These are phyloP conservation scores for Anorthoa munda DNA, from an alignment of 2,888 invertebrate genomes.

Conservation along the genomic window DNA sequence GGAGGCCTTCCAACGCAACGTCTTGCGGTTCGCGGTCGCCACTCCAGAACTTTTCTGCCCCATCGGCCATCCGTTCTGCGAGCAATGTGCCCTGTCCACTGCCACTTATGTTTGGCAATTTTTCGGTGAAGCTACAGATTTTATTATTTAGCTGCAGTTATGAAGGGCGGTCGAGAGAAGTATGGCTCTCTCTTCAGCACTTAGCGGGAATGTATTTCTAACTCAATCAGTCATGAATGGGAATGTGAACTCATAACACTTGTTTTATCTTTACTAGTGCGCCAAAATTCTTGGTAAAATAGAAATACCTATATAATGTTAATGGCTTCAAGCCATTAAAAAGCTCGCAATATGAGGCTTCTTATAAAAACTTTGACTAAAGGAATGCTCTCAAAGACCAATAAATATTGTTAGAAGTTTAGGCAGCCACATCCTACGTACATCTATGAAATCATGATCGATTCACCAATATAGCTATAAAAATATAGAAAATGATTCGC, in stretches of 20 bases:
- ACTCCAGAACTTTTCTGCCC: no score
- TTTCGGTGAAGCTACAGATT: neutral
- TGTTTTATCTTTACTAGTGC: neutral
- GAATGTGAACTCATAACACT: neutral
- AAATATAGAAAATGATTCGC: constrained; percentile 11
- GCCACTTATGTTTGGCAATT: no score
- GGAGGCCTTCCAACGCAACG: no score
- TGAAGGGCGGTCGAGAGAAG: neutral
- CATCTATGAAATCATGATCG: constrained; percentile 33
- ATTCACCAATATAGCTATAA: constrained; percentile 41
- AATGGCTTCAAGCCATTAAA: constrained; percentile 9
- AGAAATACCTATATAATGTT: neutral
- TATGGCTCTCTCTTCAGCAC: neutral
- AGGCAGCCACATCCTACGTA: constrained; percentile 22
- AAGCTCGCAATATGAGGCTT: neutral
- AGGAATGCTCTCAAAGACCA: constrained; percentile 11
- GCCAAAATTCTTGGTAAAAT: neutral
- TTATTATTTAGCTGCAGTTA: constrained; percentile 21
- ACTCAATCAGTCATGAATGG: neutral
- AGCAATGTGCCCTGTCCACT: no score
- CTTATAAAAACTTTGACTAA: neutral
- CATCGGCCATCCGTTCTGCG: no score
- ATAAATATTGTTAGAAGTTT: neutral
- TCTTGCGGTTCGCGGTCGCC: no score
- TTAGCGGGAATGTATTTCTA: neutral